Percentiles rank a stretch among this genome's conserved stretches.
These are phyloP conservation scores for Palythoa grandiflora DNA, from an alignment of 92 coral and sea anemone genomes.

Conservation along the genomic window DNA sequence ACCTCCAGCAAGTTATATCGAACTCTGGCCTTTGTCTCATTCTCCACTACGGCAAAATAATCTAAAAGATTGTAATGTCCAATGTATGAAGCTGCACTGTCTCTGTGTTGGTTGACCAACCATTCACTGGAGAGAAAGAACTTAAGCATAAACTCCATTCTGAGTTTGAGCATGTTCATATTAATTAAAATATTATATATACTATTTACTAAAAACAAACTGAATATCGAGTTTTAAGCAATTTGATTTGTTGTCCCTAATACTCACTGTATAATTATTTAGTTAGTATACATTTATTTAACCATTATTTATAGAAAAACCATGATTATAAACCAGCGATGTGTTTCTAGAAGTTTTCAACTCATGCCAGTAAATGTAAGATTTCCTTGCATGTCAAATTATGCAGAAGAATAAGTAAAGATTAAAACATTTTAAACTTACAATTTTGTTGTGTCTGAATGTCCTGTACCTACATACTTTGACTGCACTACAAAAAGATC, in stretches of 20 bases:
- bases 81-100: conserved; percentile 94
- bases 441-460: conserved; percentile 97
- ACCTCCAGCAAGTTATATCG: conserved; percentile 93
- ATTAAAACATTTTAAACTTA: conserved; percentile 60
- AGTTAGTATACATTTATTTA: too few relatives aligned
- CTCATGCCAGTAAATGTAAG: too few relatives aligned
- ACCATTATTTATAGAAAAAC: too few relatives aligned
- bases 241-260: too few relatives aligned
- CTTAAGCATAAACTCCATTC: neutral
- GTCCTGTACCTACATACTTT: conserved; percentile 99
- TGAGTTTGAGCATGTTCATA: too few relatives aligned
- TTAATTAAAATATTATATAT: too few relatives aligned
- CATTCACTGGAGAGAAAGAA: conserved; percentile 78
- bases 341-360: too few relatives aligned
- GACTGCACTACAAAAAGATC: conserved; percentile 85
- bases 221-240: too few relatives aligned
- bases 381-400: too few relatives aligned
- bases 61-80: conserved; percentile 95
- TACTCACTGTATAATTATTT: too few relatives aligned
- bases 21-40: conserved; percentile 97
- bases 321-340: too few relatives aligned
- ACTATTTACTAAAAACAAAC: too few relatives aligned
- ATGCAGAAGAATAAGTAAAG: neutral
- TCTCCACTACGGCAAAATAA: conserved; percentile 93
- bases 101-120: conserved; percentile 97